Evolutionary conservation across 2,113 vertebrate genomes (phyloP).

Genomic region (Agapornis roseicollis): DNA sequence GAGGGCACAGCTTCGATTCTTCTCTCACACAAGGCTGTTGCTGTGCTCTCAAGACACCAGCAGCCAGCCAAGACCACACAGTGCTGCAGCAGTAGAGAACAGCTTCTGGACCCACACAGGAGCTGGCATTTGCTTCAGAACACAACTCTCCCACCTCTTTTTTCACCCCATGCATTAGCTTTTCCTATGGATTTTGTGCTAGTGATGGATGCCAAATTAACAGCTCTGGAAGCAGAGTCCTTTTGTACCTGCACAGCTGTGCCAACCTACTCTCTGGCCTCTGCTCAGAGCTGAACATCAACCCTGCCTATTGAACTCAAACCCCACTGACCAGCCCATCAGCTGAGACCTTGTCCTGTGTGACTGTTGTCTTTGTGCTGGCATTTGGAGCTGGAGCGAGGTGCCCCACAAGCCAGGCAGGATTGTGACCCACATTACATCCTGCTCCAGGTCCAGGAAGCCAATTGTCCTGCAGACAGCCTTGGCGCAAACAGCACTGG

Average conservation of each 20-base stretch:
- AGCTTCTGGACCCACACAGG: background rate
- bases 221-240: background rate
- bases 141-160: background rate
- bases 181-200: background rate
- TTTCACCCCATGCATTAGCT: background rate
- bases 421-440: rapidly evolving
- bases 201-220: background rate
- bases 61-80: background rate
- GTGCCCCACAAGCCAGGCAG: background rate
- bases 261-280: background rate
- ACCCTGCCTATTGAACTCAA: background rate
- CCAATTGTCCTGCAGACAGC: background rate
- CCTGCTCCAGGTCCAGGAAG: background rate
- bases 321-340: background rate
- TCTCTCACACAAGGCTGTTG: background rate
- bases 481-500: background rate
- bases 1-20: slow-evolving; percentile 1
- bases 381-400: rapidly evolving
- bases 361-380: background rate
- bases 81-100: background rate
- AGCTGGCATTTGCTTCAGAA: slow-evolving; percentile 22
- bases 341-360: background rate
- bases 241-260: background rate
- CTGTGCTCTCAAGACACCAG: background rate
- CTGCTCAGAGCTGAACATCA: background rate